A percentile compares a stretch with the other conserved stretches of the same genome.
Conservation (phyloP, 2,797 vertebrate species). For the Gadopsis bispinosus region DNA sequence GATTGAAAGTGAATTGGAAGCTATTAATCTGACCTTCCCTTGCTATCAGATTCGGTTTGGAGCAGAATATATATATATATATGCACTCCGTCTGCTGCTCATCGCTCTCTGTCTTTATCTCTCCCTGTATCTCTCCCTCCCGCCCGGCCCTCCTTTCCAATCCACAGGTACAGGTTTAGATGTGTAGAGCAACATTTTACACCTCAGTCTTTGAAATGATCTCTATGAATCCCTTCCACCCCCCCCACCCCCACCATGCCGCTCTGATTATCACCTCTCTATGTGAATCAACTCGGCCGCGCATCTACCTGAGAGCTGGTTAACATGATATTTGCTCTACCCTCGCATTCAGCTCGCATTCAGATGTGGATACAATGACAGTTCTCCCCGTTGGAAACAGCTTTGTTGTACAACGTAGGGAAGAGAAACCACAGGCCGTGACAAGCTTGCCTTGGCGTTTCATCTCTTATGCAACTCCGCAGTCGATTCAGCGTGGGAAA, state of each 20-base stretch:
- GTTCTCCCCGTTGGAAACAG: constrained; percentile 40
- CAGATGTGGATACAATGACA: constrained; percentile 33
- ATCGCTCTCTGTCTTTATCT: neutral
- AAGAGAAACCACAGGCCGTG: constrained; percentile 22
- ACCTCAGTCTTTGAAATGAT: constrained; percentile 24
- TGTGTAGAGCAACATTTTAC: constrained; percentile 29
- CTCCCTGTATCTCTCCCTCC: neutral
- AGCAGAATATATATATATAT: constrained; percentile 32
- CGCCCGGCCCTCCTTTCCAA: neutral
- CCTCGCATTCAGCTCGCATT: constrained; percentile 23
- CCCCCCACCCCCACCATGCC: neutral
- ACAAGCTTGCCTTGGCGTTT: constrained; percentile 33
- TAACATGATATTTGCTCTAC: constrained; percentile 30
- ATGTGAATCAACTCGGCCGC: constrained; percentile 18
- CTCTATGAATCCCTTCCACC: constrained; percentile 20
- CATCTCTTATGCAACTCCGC: constrained; percentile 37
- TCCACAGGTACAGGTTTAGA: constrained; percentile 30
- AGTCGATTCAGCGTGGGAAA: constrained; percentile 36
- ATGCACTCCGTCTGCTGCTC: constrained; percentile 27
- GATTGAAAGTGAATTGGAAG: constrained; percentile 73
- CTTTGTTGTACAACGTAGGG: constrained; percentile 37
- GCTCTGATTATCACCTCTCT: constrained; percentile 38
- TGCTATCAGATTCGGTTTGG: constrained; percentile 55
- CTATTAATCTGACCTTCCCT: constrained; percentile 69
- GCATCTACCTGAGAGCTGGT: constrained; percentile 25